Base-by-base conservation (phyloP, 2,113 vertebrate species). In the Boleophthalmus pectinirostris region DNA sequence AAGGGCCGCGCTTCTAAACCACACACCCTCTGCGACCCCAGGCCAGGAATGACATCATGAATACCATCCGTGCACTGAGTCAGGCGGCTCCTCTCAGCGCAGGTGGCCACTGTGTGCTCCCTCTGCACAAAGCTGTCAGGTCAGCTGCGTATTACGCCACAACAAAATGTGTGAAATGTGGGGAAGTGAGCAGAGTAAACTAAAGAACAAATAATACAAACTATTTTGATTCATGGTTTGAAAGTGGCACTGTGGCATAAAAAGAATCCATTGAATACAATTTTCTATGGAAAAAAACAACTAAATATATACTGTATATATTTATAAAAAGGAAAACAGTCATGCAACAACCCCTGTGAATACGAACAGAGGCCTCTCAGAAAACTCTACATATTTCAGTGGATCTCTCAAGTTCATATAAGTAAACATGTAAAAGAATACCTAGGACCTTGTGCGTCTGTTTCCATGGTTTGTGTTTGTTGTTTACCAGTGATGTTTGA, bases 1-100 rank as follows among this genome's bases (percentile, higher is more conserved):
- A 74, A 86, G 70, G 77, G 68, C 73, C 29, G 45, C 70, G 66
- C 73, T 79, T 74, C 78, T 57, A 74, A 83, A 72, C 72, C 72
- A 76, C 83, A 74, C 72, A 74, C 65, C 82, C 68, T 68, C 77
- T 14, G 69, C 80, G 77, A 89, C 76, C 80, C 67, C 51, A 15
- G 77, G 80, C 82, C 83, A 83, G 85, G 24, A 53, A 76, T 90
- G 84, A 90, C 86, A 88, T 91, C 84, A 89, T 84, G 73, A 81
- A 73, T 75, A 84, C 73, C 83, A 72, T 72, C 79, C 74, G 74
- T 61, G 68, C 60, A 58, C 73, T 81, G 87, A 88, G 79, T 91
- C 82, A 87, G 78, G 80, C 80, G 74, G 63, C 71, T 61, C 75
- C 66, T 60, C 56, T 4, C 64, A 58, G 74, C 0, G 33, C 85